Percentiles rank a stretch among this genome's conserved stretches.
phyloP scores from a whole-genome alignment of 2,797 vertebrate genomes.

The Monodelphis domestica region DNA sequence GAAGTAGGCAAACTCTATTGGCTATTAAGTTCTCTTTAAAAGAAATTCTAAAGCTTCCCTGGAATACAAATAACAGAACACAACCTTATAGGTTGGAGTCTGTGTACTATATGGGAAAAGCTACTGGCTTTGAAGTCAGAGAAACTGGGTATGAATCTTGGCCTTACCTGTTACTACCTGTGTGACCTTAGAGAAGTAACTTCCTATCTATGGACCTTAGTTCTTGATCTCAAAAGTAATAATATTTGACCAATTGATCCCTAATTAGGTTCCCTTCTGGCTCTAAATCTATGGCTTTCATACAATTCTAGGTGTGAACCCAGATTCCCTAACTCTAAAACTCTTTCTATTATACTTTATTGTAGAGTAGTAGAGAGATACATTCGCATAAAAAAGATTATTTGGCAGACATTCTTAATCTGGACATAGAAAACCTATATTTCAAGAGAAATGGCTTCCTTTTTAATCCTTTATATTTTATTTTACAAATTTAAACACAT shows the following conservation, averaged over 20 bases:
- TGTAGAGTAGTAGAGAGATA: neutral
- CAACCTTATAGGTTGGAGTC: neutral
- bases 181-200: neutral
- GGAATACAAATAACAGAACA: neutral
- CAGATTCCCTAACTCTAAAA: neutral
- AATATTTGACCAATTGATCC: neutral
- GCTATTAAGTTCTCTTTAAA: conserved; percentile 31
- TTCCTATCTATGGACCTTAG: neutral
- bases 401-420: neutral
- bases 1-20: conserved; percentile 5
- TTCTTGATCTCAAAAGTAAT: neutral
- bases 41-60: neutral
- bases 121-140: neutral
- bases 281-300: neutral
- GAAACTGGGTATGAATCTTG: neutral
- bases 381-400: neutral
- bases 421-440: neutral
- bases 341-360: neutral
- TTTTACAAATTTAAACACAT: neutral
- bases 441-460: neutral
- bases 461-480: neutral
- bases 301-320: neutral
- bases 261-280: neutral
- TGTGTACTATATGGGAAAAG: neutral
- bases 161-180: too few species aligned